Evolutionary conservation across 1,140 invertebrate genomes (phyloP).

Genomic region (Drosophila azteca): DNA sequence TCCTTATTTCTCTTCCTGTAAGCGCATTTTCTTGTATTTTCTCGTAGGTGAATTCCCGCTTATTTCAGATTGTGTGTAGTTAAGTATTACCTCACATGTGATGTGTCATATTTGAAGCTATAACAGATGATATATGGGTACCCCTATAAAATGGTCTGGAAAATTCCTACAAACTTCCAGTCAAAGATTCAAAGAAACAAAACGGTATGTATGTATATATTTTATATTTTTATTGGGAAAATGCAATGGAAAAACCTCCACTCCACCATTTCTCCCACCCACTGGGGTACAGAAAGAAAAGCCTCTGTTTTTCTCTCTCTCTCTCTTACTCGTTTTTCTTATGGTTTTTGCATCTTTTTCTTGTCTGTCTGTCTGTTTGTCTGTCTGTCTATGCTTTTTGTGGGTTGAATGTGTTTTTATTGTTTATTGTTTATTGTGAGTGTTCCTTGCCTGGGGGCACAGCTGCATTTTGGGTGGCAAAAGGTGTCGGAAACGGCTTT

Average conservation of each 20-base stretch:
- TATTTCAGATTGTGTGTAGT: too few relatives aligned
- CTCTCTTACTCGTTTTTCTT: too few relatives aligned
- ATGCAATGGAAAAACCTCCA: too few relatives aligned
- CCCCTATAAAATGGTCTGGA: too few relatives aligned
- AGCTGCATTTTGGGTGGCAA: conserved; percentile 58
- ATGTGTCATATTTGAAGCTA: too few relatives aligned
- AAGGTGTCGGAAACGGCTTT: conserved; percentile 70
- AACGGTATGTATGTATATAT: not conserved
- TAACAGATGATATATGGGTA: too few relatives aligned
- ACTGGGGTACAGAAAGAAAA: not conserved
- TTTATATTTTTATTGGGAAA: not conserved
- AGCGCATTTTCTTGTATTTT: too few relatives aligned
- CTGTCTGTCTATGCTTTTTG: conserved; percentile 25
- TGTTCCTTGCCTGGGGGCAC: conserved; percentile 47
- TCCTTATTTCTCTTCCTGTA: too few relatives aligned
- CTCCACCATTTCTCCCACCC: not conserved
- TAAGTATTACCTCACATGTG: too few relatives aligned
- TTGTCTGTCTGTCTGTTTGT: not conserved
- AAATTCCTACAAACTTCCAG: too few relatives aligned
- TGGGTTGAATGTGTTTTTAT: conserved; percentile 18
- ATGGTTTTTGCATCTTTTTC: too few relatives aligned
- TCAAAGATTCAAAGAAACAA: not conserved
- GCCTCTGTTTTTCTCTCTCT: not conserved
- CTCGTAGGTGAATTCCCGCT: too few relatives aligned
- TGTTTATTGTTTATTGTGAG: not conserved